A percentile compares a stretch with the other conserved stretches of the same genome.
These are phyloP conservation scores for Amphipyra tragopoginis DNA, from an alignment of 2,888 invertebrate species.

Conservation along the genomic window DNA sequence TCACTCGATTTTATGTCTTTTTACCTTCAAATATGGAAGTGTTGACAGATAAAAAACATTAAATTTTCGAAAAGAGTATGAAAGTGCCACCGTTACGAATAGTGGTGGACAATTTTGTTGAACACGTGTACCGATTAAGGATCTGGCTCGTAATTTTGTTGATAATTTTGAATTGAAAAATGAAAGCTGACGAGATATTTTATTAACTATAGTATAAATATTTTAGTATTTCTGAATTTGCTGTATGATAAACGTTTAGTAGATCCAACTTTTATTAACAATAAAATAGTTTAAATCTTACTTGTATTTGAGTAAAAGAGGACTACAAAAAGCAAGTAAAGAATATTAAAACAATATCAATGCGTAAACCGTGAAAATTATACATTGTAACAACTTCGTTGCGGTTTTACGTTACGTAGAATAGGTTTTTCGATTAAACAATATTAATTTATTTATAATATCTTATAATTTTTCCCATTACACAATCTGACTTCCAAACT, in stretches of 20 bases:
- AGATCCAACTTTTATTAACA: too few relatives aligned
- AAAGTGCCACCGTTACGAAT: conserved; percentile 10
- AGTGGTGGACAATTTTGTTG: conserved; percentile 8
- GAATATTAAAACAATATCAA: conserved; percentile 1
- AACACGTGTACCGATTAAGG: too few relatives aligned
- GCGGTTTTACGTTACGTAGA: neutral
- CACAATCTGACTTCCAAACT: conserved; percentile 1
- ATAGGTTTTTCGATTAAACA: conserved; percentile 1
- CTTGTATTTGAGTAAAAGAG: neutral
- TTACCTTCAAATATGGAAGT: conserved; percentile 36
- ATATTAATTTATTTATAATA: neutral
- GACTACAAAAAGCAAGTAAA: neutral
- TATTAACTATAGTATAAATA: too few relatives aligned
- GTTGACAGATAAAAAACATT: conserved; percentile 16
- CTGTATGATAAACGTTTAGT: too few relatives aligned
- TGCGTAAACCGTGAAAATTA: neutral
- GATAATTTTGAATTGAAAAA: too few relatives aligned
- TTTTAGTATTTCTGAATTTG: too few relatives aligned
- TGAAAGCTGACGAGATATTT: too few relatives aligned
- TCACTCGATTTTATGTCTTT: conserved; percentile 51
- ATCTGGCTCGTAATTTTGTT: too few relatives aligned
- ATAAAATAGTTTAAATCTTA: too few relatives aligned
- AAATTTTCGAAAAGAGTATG: neutral
- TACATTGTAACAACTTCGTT: neutral
- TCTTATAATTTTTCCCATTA: neutral